Conservation (phyloP, 2,113 vertebrate genomes). For the Verasper variegatus region DNA sequence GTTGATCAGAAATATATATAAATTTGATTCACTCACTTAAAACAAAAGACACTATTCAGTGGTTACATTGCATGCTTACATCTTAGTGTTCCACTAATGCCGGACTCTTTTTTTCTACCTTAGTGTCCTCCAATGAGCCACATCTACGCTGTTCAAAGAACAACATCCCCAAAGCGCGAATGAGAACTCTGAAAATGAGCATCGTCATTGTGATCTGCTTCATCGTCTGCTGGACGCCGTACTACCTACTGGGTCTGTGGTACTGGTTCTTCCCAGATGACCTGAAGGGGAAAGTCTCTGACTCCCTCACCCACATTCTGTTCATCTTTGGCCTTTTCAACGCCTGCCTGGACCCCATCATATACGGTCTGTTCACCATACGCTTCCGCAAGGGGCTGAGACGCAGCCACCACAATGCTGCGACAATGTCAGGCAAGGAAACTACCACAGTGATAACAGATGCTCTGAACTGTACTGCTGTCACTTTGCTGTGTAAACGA, state of each 20-base stretch:
- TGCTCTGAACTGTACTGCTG: slow-evolving; percentile 30
- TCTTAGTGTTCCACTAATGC: no score
- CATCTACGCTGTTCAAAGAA: slow-evolving; percentile 82
- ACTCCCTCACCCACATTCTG: slow-evolving; percentile 83
- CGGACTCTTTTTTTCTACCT: background rate
- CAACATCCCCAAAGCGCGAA: slow-evolving; percentile 85
- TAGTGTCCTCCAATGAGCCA: slow-evolving; percentile 71
- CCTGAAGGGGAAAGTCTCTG: slow-evolving; percentile 81
- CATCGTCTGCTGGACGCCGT: slow-evolving; percentile 86
- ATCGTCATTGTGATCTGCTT: slow-evolving; percentile 85
- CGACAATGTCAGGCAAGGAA: slow-evolving; percentile 9
- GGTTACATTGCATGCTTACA: background rate
- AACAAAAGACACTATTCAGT: no score
- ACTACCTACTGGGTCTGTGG: slow-evolving; percentile 86
- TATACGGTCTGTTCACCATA: slow-evolving; percentile 83
- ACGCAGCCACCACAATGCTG: slow-evolving; percentile 22
- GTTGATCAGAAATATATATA: no score
- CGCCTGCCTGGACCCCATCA: slow-evolving; percentile 82
- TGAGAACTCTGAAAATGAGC: slow-evolving; percentile 86
- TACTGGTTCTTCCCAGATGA: slow-evolving; percentile 86
- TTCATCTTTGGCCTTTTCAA: slow-evolving; percentile 87
- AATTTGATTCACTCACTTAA: background rate
- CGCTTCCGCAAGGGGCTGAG: slow-evolving; percentile 61
- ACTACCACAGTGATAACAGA: background rate
- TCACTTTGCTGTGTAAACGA: background rate